Conservation (phyloP, 2,797 vertebrate species). For the Sardinella longiceps region DNA sequence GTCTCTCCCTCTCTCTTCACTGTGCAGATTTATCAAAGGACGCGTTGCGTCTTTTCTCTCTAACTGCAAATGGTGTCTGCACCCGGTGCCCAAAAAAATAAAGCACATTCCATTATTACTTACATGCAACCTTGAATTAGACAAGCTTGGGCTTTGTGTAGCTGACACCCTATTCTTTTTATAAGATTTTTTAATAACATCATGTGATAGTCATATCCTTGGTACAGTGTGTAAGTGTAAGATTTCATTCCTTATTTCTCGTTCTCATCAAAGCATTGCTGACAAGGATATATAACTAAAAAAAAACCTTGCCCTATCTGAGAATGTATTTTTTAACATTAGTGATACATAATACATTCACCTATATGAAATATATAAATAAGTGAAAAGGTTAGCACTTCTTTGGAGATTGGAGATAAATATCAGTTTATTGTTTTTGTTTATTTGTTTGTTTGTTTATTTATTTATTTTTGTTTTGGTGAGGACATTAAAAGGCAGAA, state of each 20-base stretch:
- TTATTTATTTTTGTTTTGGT: constrained; percentile 39
- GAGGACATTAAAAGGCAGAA: constrained; percentile 49
- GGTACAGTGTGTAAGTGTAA: background rate
- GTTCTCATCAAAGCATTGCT: background rate
- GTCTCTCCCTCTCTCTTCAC: background rate
- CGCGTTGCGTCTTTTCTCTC: background rate
- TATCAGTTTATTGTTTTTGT: constrained; percentile 47
- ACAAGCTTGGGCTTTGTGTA: background rate
- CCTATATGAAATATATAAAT: background rate
- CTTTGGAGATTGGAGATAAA: background rate
- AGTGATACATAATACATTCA: constrained; percentile 4
- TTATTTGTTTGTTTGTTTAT: constrained; percentile 21
- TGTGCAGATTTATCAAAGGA: background rate
- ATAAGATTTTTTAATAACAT: background rate
- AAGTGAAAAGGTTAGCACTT: background rate
- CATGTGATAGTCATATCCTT: constrained; percentile 10
- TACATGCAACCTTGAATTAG: background rate
- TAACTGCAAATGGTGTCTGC: constrained; percentile 6
- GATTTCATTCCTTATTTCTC: background rate
- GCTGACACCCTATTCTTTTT: background rate
- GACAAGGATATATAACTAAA: background rate
- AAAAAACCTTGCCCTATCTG: background rate
- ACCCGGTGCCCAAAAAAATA: background rate
- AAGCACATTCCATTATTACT: constrained; percentile 7
- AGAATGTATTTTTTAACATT: background rate